A percentile compares a stretch with the other conserved stretches of the same genome.
phyloP scores from a whole-genome alignment of 2,797 vertebrate genomes.

The Chromobotia macracanthus region DNA sequence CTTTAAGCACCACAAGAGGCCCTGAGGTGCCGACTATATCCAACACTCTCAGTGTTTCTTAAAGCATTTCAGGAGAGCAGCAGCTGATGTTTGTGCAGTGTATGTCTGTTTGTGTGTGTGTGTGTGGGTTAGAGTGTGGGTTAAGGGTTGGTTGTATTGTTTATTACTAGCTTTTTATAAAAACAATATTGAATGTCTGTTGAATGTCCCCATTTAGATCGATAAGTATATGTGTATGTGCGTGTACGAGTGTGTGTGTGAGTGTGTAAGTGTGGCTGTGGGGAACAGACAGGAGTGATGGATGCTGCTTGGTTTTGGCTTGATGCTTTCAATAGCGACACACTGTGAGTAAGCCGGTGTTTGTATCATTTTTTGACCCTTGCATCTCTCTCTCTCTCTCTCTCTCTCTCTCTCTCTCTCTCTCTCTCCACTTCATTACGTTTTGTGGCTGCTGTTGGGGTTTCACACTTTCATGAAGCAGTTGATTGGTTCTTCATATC shows the following conservation, averaged over 20 bases:
- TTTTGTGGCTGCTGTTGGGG: slow-evolving; percentile 19
- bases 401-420: neutral
- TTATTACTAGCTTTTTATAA: too few relatives aligned
- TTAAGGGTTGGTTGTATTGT: too few relatives aligned
- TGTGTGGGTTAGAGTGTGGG: too few relatives aligned
- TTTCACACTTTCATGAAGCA: slow-evolving; percentile 9
- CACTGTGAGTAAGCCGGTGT: slow-evolving; percentile 30
- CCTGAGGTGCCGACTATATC: too few relatives aligned
- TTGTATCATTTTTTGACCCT: slow-evolving; percentile 23
- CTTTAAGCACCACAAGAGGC: neutral
- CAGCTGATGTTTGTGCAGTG: slow-evolving; percentile 41
- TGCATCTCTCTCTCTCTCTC: slow-evolving; percentile 50
- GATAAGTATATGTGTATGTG: too few relatives aligned
- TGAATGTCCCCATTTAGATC: too few relatives aligned
- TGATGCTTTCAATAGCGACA: slow-evolving; percentile 27
- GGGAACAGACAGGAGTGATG: slow-evolving; percentile 45
- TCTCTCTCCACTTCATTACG: neutral
- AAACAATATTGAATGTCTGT: too few relatives aligned
- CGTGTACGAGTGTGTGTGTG: slow-evolving; percentile 22
- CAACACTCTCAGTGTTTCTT: neutral
- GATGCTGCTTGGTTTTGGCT: slow-evolving; percentile 42
- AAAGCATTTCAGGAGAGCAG: slow-evolving; percentile 1
- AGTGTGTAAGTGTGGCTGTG: slow-evolving; percentile 31
- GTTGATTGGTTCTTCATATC: slow-evolving; percentile 47
- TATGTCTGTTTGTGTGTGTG: too few relatives aligned